Base-by-base conservation (phyloP, 2,888 invertebrate genomes). In the Catonia carolina region DNA sequence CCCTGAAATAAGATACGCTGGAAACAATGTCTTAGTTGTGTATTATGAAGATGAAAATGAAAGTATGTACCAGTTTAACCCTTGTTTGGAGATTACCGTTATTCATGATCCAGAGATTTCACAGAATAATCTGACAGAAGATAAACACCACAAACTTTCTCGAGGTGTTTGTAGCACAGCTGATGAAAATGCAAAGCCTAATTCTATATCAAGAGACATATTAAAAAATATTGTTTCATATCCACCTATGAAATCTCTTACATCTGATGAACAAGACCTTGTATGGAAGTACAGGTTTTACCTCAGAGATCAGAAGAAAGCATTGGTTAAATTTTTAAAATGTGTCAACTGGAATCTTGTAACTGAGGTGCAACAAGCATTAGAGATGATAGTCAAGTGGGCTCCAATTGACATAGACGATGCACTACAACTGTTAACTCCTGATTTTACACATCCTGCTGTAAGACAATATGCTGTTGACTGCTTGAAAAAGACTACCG, bases 231-330 rank as follows among this genome's bases (percentile, higher is more conserved):
- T 89, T 59, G 84, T 96, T 5, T 83, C 84, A 3, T 92, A 94
- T 73, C 92, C 95, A 6, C 90, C 94, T 8, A 96, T 90, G 1
- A 85, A 85, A 66, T 80, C 81, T 41, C 77, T 96, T 23, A 82
- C 87, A 7, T 85, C 87, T 50, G 95, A 95, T 71, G 94, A 98
- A 70, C 90, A 97, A 74, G 98, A 99, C 78, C 76, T 96, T 60
- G 83, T 99, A 20, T 99, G 98, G 98, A 96, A 95, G 72, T 99
- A 88, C 72, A 82, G 96, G 36, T 96, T 93, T 72, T 96, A 96
- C 72, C 77, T 97, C 47, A 90, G 90, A 41, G 85, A 83, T 23
- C 90, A 96, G 69, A 92, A 94, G 67, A 90, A 94, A 33, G 98
- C 98, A 0, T 76, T 99, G 27, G 89, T 95, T 0, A 99, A 99